Evolutionary conservation across 2,113 vertebrate genomes (phyloP).

Genomic region (Maccullochella peelii): DNA sequence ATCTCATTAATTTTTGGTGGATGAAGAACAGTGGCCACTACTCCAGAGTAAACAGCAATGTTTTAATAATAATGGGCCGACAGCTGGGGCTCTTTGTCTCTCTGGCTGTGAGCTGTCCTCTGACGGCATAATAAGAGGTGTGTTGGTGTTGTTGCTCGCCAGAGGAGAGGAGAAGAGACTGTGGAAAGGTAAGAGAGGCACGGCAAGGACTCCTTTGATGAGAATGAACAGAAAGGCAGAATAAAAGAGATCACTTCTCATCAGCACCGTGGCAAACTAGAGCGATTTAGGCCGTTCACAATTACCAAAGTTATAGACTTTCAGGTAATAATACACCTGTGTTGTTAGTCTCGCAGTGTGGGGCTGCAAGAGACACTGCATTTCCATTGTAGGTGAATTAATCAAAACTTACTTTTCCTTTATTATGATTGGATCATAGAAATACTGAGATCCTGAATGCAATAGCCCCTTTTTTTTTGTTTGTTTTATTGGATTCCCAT

Average conservation of each 20-base stretch:
- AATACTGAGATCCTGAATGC: background rate
- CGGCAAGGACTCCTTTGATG: background rate
- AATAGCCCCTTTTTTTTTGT: no score
- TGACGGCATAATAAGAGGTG: constrained; percentile 56
- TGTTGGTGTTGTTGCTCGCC: constrained; percentile 31
- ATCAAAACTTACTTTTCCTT: background rate
- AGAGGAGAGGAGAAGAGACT: background rate
- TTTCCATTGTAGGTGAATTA: background rate
- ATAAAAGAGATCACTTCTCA: background rate
- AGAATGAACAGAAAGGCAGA: background rate
- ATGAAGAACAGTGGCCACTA: constrained; percentile 64
- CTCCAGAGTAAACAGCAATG: constrained; percentile 62
- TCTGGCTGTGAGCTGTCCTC: constrained; percentile 50
- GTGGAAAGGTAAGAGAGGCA: constrained; percentile 7
- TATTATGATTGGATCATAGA: background rate
- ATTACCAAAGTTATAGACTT: background rate
- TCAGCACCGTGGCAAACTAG: background rate
- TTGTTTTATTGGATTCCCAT: background rate
- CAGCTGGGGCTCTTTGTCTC: constrained; percentile 49
- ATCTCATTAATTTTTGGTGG: constrained; percentile 74
- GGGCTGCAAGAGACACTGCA: background rate
- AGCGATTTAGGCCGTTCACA: background rate
- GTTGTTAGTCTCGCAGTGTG: background rate
- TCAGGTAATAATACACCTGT: background rate
- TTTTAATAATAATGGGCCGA: constrained; percentile 67